These are phyloP conservation scores for Gymnodraco acuticeps DNA, from an alignment of 2,797 vertebrate species.

Conservation along the genomic window DNA sequence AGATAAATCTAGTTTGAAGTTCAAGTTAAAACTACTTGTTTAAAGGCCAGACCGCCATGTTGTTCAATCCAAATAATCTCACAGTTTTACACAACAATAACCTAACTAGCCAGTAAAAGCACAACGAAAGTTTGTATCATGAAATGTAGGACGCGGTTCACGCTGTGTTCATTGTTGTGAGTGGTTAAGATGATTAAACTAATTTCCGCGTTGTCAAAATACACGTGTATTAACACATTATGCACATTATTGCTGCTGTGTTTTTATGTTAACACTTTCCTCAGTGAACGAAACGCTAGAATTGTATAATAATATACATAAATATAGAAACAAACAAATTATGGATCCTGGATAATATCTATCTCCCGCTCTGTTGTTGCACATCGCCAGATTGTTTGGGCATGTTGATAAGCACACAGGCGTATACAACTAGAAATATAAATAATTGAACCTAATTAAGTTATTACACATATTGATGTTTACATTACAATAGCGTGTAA, in stretches of 20 bases:
- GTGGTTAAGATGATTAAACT: background rate
- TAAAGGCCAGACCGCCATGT: conserved; percentile 25
- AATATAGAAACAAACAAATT: no score
- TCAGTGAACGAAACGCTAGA: background rate
- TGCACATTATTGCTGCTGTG: conserved; percentile 12
- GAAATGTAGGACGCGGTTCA: conserved; percentile 23
- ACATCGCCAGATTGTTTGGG: background rate
- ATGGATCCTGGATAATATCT: background rate
- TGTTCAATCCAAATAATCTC: conserved; percentile 35
- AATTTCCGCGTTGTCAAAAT: conserved; percentile 1
- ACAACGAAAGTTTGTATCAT: conserved; percentile 36
- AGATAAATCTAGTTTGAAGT: conserved; percentile 55
- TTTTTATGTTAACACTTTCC: background rate
- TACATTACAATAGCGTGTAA: background rate
- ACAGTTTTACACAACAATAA: conserved; percentile 36
- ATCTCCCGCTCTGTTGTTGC: background rate
- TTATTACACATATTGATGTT: background rate
- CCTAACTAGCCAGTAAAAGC: conserved; percentile 29
- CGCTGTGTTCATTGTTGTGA: conserved; percentile 10
- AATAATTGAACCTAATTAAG: conserved; percentile 11
- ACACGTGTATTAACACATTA: conserved; percentile 8
- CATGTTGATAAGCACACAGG: conserved; percentile 27
- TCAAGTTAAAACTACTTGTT: conserved; percentile 68
- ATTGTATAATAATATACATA: background rate
- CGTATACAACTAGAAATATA: conserved; percentile 11